These are phyloP conservation scores for Polypterus bichir DNA, from an alignment of 2,113 vertebrate species.

Conservation along the genomic window DNA sequence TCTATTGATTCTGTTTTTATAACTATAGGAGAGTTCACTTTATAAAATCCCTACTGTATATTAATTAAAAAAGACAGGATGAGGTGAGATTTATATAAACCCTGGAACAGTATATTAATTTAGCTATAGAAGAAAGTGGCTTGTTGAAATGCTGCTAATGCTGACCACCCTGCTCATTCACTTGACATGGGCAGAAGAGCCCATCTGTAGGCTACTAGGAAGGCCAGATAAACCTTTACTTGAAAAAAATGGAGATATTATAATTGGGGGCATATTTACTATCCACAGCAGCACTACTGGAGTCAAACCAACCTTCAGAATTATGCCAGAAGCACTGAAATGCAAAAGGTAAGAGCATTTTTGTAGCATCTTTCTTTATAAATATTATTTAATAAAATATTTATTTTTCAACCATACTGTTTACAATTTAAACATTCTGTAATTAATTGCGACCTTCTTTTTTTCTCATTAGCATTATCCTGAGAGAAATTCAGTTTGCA, in stretches of 20 bases:
- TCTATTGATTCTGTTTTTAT: too few species aligned
- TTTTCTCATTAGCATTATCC: constrained; percentile 36
- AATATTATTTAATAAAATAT: background rate
- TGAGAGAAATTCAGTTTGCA: constrained; percentile 51
- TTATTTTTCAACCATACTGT: background rate
- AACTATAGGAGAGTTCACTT: too few species aligned
- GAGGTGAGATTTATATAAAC: too few species aligned
- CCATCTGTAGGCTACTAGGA: constrained; percentile 33
- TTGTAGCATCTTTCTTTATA: background rate
- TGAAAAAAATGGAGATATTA: constrained; percentile 40
- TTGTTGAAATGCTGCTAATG: constrained; percentile 4
- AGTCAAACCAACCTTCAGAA: constrained; percentile 31
- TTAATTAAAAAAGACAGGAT: too few species aligned
- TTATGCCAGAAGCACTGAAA: constrained; percentile 28
- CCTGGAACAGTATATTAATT: too few species aligned
- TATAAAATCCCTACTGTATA: too few species aligned
- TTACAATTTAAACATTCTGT: background rate
- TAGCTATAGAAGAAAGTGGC: too few species aligned
- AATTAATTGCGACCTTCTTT: background rate
- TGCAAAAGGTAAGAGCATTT: constrained; percentile 41
- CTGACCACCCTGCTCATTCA: constrained; percentile 4
- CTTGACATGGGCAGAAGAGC: constrained; percentile 5
- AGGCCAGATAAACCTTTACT: constrained; percentile 39
- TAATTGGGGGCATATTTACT: constrained; percentile 48
- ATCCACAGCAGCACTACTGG: constrained; percentile 40